Conservation (phyloP, 2,797 vertebrate genomes). For the Macrochelys suwanniensis region DNA sequence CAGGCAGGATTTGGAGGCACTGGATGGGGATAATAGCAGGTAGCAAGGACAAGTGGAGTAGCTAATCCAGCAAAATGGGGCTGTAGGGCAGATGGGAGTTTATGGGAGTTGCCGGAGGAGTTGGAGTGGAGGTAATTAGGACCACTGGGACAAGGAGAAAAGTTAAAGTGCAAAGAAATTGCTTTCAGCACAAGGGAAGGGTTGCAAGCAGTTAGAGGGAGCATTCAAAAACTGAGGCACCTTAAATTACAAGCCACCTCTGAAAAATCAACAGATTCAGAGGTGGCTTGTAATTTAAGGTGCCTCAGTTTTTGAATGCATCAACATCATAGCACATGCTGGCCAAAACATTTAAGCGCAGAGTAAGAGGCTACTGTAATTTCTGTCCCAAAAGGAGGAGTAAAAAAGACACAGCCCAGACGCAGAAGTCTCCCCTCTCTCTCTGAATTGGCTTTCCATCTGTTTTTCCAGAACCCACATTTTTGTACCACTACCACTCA, state of each 20-base stretch:
- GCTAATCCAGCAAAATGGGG: neutral
- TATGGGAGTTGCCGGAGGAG: neutral
- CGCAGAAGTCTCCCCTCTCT: neutral
- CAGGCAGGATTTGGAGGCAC: neutral
- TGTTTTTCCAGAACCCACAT: neutral
- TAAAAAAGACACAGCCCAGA: neutral
- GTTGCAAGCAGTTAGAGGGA: neutral
- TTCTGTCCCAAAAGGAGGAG: neutral
- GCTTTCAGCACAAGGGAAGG: neutral
- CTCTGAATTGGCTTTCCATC: neutral
- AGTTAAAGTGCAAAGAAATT: neutral
- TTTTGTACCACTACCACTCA: neutral
- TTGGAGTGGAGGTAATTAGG: neutral
- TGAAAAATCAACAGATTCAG: slow-evolving; percentile 3
- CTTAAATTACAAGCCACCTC: neutral
- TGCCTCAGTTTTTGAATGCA: too few relatives aligned
- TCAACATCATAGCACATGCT: neutral
- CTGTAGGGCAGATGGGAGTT: neutral
- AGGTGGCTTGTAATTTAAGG: too few relatives aligned
- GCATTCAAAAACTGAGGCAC: neutral
- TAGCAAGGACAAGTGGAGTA: neutral
- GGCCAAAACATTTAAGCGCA: neutral
- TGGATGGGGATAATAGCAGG: neutral
- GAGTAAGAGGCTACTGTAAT: neutral
- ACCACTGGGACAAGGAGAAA: neutral